Evolutionary conservation across 2,888 invertebrate species (phyloP), one percentile per base, ranked within the genome.

Genomic region (Prosopocoilus inquinatus): DNA sequence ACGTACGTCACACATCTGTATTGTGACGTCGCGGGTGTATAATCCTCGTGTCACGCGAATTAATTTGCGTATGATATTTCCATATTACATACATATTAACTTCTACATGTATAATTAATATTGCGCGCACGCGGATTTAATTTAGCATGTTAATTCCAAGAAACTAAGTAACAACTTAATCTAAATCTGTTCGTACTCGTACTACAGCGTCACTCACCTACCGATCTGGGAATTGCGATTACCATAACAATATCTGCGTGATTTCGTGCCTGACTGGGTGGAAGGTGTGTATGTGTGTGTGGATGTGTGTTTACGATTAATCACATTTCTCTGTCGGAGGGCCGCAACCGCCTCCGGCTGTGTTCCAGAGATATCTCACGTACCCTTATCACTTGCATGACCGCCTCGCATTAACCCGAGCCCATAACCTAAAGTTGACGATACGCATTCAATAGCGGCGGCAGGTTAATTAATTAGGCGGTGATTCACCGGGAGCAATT

Each of bases 271-370:
- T 28, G 20, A 28, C 20, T 28, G 20, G 20, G 36, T 51, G 36
- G 44, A 45, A 44, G 47, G 39, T 28, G 15, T 41, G 33, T 41
- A 38, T 39, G 16, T 48, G 43, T 44, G 41, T 55, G 46, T 33
- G 34, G n/a, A 46, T 53, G 45, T 52, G 52, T 57, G 57, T 57
- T 57, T 57, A 57, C 52, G 52, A 57, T 57, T 57, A 57, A 57
- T 57, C 57, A 57, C 53, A 57, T 49, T 57, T 57, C 57, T 52
- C 48, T 34, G 47, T 47, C 53, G 53, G 33, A 52, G 49, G 52
- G 53, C 53, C 57, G 48, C 53, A 34, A 47, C 47, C 44, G 48
- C 43, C 47, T 46, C 53, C 16, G 55, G 50, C 55, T 55, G 55
- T 47, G 47, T 55, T 50, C 55, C 38, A 55, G 55, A 55, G 55